Base-by-base conservation (phyloP, 2,888 invertebrate species). In the Rutpela maculata region DNA sequence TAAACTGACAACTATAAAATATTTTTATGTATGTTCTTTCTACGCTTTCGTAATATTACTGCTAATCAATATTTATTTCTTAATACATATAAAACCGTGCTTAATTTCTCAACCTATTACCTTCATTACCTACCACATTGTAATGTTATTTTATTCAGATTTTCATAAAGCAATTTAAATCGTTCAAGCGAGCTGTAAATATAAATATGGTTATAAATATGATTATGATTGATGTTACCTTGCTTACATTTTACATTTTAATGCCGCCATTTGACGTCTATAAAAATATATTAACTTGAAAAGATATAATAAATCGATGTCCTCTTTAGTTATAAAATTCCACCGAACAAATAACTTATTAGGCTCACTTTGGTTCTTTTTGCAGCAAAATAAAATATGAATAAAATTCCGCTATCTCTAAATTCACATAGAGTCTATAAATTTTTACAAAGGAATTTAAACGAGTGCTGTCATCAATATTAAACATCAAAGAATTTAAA, bases 401-500 rank as follows among this genome's bases (percentile, higher is more conserved):
- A 62, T 62, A 60, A 62, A 70, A 22, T 74, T 65, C 66, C 71
- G 43, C 56, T 59, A 35, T 59, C 57, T 56, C 59, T 60, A 59
- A 56, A 62, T 50, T 50, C 60, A 35, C 22, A 68, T 68, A 59
- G 59, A 59, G 17, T 55, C 55, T 26, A 59, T 31, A 67, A 71
- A 73, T 75, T 76, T 68, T 74, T 77, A 82, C 80, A 82, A 82
- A 82, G 80, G 71, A 76, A 78, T 81, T 71, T 76, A 79, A 81
- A 80, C 75, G 78, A 81, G 78, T 77, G 70, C 31, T 71, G 77
- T 82, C 81, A 81, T 82, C 82, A 77, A 76, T 79, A 77, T 80
- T 78, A 78, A 79, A 80, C 80, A 81, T 82, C 82, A 82, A 82
- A 82, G 80, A 73, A 78, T 74, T 71, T 73, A 67, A 75, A 82